phyloP scores from a whole-genome alignment of 1,140 invertebrate genomes.

The Eriosoma lanigerum region DNA sequence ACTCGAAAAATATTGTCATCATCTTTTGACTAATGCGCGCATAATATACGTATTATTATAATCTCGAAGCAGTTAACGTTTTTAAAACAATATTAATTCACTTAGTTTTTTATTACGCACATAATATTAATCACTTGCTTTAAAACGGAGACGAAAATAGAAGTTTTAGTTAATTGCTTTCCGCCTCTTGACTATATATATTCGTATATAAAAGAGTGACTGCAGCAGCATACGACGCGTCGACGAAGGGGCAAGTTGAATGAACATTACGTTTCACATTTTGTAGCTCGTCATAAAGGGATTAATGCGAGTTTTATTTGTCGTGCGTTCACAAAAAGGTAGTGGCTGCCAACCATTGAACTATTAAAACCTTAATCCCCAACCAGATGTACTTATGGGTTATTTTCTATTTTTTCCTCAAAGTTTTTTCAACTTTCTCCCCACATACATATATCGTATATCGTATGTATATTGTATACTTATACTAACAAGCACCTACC shows the following conservation, averaged over 20 bases:
- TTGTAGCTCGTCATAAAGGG: slow-evolving; percentile 20
- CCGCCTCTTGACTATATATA: not conserved
- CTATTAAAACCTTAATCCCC: slow-evolving; percentile 17
- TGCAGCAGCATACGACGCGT: not conserved
- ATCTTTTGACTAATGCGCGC: not conserved
- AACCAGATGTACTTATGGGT: slow-evolving; percentile 1
- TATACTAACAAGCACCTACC: not conserved
- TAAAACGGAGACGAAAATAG: slow-evolving; percentile 18
- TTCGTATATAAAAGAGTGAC: slow-evolving; percentile 1
- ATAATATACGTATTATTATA: too few relatives aligned
- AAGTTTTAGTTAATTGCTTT: slow-evolving; percentile 36
- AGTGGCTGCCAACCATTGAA: slow-evolving; percentile 20
- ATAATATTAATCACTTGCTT: slow-evolving; percentile 15
- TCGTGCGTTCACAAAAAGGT: slow-evolving; percentile 31
- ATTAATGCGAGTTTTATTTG: slow-evolving; percentile 38
- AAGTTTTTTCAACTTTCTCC: not conserved
- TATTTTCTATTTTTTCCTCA: not conserved
- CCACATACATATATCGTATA: not conserved
- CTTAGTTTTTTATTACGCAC: not conserved
- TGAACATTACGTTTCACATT: slow-evolving; percentile 28
- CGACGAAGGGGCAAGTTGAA: slow-evolving; percentile 34
- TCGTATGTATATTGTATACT: not conserved
- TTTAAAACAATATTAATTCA: slow-evolving; percentile 1
- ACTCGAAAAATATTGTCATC: not conserved
- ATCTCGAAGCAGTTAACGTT: not conserved